A percentile compares a stretch with the other conserved stretches of the same genome.
These are phyloP conservation scores for Biston betularia DNA, from an alignment of 2,888 invertebrate genomes.

Conservation along the genomic window DNA sequence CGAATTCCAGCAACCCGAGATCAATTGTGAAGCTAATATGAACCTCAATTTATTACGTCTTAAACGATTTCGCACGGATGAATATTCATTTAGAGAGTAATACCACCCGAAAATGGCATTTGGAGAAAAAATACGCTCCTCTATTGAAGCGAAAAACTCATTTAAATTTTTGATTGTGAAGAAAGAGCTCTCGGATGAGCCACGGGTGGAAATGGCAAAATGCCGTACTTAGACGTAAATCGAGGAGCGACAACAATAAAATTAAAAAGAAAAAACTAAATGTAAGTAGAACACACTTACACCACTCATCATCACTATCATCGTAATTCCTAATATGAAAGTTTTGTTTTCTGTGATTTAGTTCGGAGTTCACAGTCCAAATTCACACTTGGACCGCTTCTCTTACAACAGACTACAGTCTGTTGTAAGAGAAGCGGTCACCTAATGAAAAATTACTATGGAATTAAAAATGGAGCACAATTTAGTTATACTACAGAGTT, in stretches of 20 bases:
- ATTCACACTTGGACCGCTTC: too few species aligned
- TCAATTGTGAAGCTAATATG: slow-evolving; percentile 72
- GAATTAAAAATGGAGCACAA: too few species aligned
- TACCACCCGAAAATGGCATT: slow-evolving; percentile 80
- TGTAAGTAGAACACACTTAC: not conserved
- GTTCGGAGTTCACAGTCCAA: too few species aligned
- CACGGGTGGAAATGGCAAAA: slow-evolving; percentile 59
- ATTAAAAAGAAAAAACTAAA: not conserved
- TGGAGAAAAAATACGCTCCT: slow-evolving; percentile 70
- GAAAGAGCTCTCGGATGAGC: slow-evolving; percentile 61
- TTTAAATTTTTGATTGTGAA: slow-evolving; percentile 83
- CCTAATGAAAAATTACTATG: too few species aligned
- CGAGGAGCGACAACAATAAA: slow-evolving; percentile 57
- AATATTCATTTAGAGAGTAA: slow-evolving; percentile 84
- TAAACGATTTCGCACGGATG: slow-evolving; percentile 83
- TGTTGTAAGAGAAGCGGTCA: too few species aligned
- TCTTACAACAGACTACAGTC: too few species aligned
- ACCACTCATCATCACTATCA: too few species aligned
- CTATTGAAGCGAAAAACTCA: slow-evolving; percentile 74
- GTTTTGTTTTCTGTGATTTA: too few species aligned
- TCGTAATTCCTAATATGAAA: too few species aligned
- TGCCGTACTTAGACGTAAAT: slow-evolving; percentile 64
- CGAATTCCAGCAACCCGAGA: slow-evolving; percentile 58
- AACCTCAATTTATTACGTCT: slow-evolving; percentile 82
- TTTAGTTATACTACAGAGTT: too few species aligned